Percentiles rank a stretch among this genome's conserved stretches.
These are phyloP conservation scores for Cephus sareptanus DNA, from an alignment of 2,888 invertebrate species.

Conservation along the genomic window DNA sequence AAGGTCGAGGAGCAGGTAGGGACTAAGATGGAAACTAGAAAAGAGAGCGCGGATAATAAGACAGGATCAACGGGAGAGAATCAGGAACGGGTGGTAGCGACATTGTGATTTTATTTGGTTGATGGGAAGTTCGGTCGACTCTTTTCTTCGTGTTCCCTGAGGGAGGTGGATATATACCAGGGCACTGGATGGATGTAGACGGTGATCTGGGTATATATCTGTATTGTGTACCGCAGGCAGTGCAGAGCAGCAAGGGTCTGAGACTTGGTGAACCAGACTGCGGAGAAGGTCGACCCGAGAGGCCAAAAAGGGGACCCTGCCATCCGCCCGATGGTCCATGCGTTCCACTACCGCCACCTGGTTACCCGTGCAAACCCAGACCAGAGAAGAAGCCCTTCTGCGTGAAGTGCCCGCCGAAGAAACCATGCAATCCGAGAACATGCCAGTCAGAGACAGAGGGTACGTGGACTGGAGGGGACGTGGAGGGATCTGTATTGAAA, in stretches of 20 bases:
- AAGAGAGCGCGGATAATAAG: background rate
- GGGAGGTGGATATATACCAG: too few relatives aligned
- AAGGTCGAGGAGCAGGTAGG: slow-evolving; percentile 30
- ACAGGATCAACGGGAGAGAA: too few relatives aligned
- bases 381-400: slow-evolving; percentile 49
- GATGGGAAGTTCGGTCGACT: background rate
- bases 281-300: slow-evolving; percentile 40
- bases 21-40: slow-evolving; percentile 4
- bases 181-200: too few relatives aligned
- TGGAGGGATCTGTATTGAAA: slow-evolving; percentile 26
- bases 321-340: slow-evolving; percentile 50
- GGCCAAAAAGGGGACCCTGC: slow-evolving; percentile 44
- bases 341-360: slow-evolving; percentile 43
- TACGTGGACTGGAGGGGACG: slow-evolving; percentile 42
- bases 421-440: slow-evolving; percentile 46
- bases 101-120: slow-evolving; percentile 11
- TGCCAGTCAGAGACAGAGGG: slow-evolving; percentile 52
- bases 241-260: slow-evolving; percentile 5
- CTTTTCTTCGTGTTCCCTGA: background rate
- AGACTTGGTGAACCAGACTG: slow-evolving; percentile 46
- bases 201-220: too few relatives aligned
- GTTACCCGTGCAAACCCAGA: slow-evolving; percentile 45
- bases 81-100: slow-evolving; percentile 10
- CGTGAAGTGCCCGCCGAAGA: slow-evolving; percentile 55
- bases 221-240: background rate